phyloP scores from a whole-genome alignment of 2,888 invertebrate species.

The Drosophila yooni region DNA sequence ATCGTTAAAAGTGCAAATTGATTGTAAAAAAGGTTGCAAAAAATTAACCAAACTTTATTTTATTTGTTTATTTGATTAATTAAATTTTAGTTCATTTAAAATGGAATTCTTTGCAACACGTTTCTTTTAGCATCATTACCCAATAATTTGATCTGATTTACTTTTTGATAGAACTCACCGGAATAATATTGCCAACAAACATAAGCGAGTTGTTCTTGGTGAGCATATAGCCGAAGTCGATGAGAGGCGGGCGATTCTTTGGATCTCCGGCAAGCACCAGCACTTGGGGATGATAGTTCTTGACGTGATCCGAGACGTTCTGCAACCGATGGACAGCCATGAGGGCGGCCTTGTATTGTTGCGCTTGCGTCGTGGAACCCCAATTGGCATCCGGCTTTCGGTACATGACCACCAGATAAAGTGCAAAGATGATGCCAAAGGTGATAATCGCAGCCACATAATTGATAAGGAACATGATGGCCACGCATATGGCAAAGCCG shows the following conservation, averaged over 20 bases:
- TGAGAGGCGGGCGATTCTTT: slow-evolving; percentile 92
- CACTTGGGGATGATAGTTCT: slow-evolving; percentile 97
- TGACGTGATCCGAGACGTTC: slow-evolving; percentile 97
- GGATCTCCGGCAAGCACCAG: slow-evolving; percentile 94
- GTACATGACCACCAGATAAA: slow-evolving; percentile 97
- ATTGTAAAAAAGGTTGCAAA: neutral
- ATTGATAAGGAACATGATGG: slow-evolving; percentile 97
- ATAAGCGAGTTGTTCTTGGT: slow-evolving; percentile 96
- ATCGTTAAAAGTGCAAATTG: neutral
- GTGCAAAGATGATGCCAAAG: slow-evolving; percentile 93
- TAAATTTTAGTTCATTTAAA: no score
- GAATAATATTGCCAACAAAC: slow-evolving; percentile 94
- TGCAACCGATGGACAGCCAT: slow-evolving; percentile 92
- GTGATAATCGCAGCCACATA: slow-evolving; percentile 97
- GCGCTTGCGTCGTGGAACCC: slow-evolving; percentile 98
- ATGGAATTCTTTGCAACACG: no score
- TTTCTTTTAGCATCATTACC: no score
- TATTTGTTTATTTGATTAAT: neutral
- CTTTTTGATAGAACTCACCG: slow-evolving; percentile 86
- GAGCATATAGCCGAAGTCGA: slow-evolving; percentile 95
- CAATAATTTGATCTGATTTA: no score
- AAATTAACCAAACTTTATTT: neutral
- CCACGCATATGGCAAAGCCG: slow-evolving; percentile 93
- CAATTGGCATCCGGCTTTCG: slow-evolving; percentile 98
- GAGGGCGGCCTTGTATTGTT: slow-evolving; percentile 96